phyloP scores from a whole-genome alignment of 2,888 invertebrate genomes.

The Yponomeuta evonymella region DNA sequence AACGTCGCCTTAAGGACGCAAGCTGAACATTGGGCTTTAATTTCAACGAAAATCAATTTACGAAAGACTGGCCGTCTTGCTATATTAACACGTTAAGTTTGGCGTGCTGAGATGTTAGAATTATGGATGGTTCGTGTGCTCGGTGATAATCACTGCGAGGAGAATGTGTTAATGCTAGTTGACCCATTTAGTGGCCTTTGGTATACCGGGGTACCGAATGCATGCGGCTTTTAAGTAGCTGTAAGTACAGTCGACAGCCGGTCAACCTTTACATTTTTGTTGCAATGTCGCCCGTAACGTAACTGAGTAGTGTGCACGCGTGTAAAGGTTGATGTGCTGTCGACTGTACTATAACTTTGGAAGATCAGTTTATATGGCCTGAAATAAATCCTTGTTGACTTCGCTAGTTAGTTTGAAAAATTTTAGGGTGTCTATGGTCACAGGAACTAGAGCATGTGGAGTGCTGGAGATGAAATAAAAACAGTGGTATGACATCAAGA shows the following conservation, averaged over 20 bases:
- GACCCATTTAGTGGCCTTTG: conserved; percentile 2
- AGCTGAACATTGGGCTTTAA: neutral
- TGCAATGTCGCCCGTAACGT: too few species aligned
- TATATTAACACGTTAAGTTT: conserved; percentile 64
- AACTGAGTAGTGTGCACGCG: too few species aligned
- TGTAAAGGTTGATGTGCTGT: too few species aligned
- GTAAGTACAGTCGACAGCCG: too few species aligned
- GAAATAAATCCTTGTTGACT: too few species aligned
- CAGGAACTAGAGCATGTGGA: too few species aligned
- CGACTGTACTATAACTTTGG: too few species aligned
- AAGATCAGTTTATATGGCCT: too few species aligned
- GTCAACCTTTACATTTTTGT: too few species aligned
- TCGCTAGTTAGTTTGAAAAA: too few species aligned
- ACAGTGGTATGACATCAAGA: conserved; percentile 2
- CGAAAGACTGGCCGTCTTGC: conserved; percentile 56
- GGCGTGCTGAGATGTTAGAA: conserved; percentile 52
- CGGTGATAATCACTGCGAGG: conserved; percentile 25
- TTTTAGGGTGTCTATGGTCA: too few species aligned
- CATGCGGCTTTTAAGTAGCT: too few species aligned
- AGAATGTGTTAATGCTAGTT: conserved; percentile 13
- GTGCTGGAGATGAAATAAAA: neutral
- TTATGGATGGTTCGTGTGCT: conserved; percentile 45
- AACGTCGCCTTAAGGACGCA: neutral
- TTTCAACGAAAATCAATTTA: conserved; percentile 58
- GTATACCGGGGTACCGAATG: neutral